A percentile compares a stretch with the other conserved stretches of the same genome.
Evolutionary conservation across 2,113 vertebrate species (phyloP).

Genomic region (Saccopteryx leptura): DNA sequence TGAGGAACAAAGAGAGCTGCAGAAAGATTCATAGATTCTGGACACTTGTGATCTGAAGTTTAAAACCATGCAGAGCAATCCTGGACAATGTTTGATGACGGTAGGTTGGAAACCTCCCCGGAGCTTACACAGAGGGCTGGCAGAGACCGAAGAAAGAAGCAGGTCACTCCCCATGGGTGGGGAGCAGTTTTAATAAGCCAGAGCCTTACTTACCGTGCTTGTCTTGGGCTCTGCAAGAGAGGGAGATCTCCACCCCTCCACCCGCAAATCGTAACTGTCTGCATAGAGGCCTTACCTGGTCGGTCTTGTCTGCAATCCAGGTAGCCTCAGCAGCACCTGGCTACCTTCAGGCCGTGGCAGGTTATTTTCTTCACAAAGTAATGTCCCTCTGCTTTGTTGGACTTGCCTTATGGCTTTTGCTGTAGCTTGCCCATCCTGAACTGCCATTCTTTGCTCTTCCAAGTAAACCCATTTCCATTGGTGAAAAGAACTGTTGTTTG

Average conservation of each 20-base stretch:
- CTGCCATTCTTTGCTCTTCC: background rate
- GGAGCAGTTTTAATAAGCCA: background rate
- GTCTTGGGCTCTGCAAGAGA: background rate
- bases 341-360: background rate
- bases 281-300: no score
- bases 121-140: background rate
- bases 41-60: background rate
- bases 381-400: background rate
- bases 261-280: background rate
- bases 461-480: background rate
- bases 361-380: no score
- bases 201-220: background rate
- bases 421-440: background rate
- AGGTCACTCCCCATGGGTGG: background rate
- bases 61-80: background rate
- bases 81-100: background rate
- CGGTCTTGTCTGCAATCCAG: background rate
- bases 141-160: background rate
- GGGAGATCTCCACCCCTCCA: background rate
- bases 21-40: background rate
- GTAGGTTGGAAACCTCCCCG: background rate
- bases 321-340: background rate
- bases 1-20: background rate
- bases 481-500: background rate
- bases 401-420: background rate